These are phyloP conservation scores for Struthidea cinerea DNA, from an alignment of 2,113 vertebrate species.

Conservation along the genomic window DNA sequence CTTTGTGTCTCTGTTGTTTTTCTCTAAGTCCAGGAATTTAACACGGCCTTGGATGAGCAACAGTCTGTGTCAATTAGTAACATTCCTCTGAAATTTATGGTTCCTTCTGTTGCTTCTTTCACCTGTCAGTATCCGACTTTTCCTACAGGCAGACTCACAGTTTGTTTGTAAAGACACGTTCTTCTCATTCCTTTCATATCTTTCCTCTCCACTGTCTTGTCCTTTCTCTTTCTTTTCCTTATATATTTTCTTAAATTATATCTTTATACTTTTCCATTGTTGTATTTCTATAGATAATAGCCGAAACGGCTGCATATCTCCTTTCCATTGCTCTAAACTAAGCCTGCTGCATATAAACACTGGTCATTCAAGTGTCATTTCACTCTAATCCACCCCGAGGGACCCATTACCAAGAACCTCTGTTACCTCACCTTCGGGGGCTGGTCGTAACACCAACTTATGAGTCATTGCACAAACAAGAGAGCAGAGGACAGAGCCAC, in stretches of 20 bases:
- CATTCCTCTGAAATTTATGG: background rate
- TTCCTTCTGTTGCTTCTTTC: background rate
- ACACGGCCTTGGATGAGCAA: background rate
- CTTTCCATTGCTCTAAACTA: background rate
- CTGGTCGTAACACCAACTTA: fast-evolving
- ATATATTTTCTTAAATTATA: background rate
- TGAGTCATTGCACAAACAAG: background rate
- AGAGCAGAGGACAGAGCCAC: background rate
- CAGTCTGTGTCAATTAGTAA: background rate
- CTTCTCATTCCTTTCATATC: background rate
- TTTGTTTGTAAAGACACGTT: background rate
- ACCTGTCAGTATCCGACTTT: background rate
- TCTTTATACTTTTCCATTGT: background rate
- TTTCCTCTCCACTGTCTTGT: background rate
- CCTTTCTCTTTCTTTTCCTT: background rate
- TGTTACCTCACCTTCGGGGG: background rate
- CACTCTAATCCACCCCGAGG: background rate
- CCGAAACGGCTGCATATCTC: fast-evolving
- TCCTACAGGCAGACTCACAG: background rate
- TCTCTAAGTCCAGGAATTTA: background rate
- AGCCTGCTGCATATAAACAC: background rate
- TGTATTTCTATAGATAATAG: background rate
- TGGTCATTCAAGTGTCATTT: fast-evolving
- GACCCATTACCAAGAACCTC: background rate
- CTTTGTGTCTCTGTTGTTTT: background rate